phyloP scores from a whole-genome alignment of 2,888 invertebrate genomes.

The Lysandra coridon region DNA sequence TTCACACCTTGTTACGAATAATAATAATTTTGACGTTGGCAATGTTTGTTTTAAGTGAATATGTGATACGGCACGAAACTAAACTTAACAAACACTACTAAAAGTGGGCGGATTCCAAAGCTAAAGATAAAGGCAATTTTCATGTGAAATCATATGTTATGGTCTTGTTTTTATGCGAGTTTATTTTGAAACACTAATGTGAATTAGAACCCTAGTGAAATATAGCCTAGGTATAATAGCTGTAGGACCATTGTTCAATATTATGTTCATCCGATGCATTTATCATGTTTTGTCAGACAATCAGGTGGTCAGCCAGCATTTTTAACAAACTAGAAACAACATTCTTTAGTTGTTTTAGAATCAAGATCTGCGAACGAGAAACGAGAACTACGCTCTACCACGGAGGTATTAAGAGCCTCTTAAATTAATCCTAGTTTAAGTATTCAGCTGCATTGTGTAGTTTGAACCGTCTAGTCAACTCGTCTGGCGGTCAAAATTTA shows the following conservation, averaged over 20 bases:
- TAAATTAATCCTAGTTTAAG: too few relatives aligned
- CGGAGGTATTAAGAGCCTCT: too few relatives aligned
- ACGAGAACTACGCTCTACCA: too few relatives aligned
- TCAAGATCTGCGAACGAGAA: too few relatives aligned
- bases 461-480: not conserved
- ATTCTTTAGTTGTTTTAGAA: too few relatives aligned
- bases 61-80: constrained; percentile 6
- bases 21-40: not conserved
- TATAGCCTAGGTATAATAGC: too few relatives aligned
- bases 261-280: too few relatives aligned
- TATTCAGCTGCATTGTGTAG: not conserved
- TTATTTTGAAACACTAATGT: too few relatives aligned
- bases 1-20: not conserved
- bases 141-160: not conserved
- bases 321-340: too few relatives aligned
- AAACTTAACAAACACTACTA: not conserved
- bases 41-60: not conserved
- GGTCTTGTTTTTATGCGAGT: not conserved
- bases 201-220: not conserved
- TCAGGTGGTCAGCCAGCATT: too few relatives aligned
- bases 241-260: too few relatives aligned
- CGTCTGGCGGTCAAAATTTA: not conserved
- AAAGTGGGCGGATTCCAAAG: not conserved
- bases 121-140: not conserved
- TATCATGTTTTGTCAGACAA: too few relatives aligned